Evolutionary conservation across 2,888 invertebrate genomes (phyloP), one percentile per base, ranked within the genome.

Genomic region (Acleris sparsana): DNA sequence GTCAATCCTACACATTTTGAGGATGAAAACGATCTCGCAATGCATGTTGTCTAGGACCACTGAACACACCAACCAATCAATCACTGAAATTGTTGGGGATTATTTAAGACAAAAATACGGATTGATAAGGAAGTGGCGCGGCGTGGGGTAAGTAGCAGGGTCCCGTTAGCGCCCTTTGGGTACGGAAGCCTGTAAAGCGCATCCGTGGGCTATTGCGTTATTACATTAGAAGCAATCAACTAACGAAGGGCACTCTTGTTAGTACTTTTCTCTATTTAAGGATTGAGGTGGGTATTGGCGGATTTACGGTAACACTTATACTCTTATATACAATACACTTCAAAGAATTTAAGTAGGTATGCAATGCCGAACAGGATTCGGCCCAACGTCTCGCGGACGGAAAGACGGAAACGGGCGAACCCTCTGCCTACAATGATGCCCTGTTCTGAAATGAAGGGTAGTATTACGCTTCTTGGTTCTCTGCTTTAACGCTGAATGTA

Each of bases 301-400:
- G 51, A 55, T 61, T 56, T 61, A 25, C 33, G 9, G 33, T 33
- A 33, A 9, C 2, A 33, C 33, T 33, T 33, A 33, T 33, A 33
- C 33, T 9, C 29, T 33, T 55, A 55, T 25, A 25, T 25, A 5
- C 25, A 22, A 3, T 22, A 44, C 29, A 65, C 65, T 56, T 65
- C 65, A 61, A 61, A 65, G 65, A 65, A 52, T 56, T 55, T 65
- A 59, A 59, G 59, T 59, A 51, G 55, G 65, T 65, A 60, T 60
- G 55, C 56, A 65, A 61, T 56, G 60, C 52, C 44, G 56, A 65
- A 56, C 55, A 56, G 65, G 60, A 56, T 61, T 44, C 55, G 51
- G 43, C 20, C 51, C 20, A 44, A 65, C 25, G 55, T 51, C 49
- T 56, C 60, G 60, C 44, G 60, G 25, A 49, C 55, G 60, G 51